A percentile compares a stretch with the other conserved stretches of the same genome.
These are phyloP conservation scores for Catonia carolina DNA, from an alignment of 2,888 invertebrate genomes.

Conservation along the genomic window DNA sequence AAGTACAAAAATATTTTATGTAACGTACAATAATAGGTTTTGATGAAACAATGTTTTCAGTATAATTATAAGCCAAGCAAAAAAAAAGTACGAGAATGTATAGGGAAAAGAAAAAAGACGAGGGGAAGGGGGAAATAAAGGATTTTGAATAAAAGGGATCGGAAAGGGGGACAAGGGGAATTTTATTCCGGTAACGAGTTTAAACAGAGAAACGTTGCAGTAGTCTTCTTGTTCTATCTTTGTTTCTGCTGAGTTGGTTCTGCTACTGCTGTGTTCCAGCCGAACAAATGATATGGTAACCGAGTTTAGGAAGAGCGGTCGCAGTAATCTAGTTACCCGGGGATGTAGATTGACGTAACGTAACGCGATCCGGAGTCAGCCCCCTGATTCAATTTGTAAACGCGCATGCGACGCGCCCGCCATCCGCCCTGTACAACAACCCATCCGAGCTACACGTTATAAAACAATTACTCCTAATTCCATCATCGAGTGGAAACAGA, in stretches of 20 bases:
- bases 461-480: conserved; percentile 12
- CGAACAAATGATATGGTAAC: conserved; percentile 32
- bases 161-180: too few species aligned
- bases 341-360: conserved; percentile 21
- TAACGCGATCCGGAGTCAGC: conserved; percentile 12
- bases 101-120: neutral
- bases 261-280: conserved; percentile 19
- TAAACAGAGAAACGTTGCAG: conserved; percentile 1
- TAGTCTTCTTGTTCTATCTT: neutral
- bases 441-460: neutral
- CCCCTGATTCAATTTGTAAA: conserved; percentile 2
- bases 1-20: too few species aligned
- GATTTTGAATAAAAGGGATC: too few species aligned
- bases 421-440: too few species aligned
- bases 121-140: too few species aligned
- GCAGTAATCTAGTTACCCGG: conserved; percentile 26
- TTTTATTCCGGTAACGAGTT: neutral
- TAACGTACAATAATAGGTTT: too few species aligned
- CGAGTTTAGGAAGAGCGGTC: conserved; percentile 27
- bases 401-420: conserved; percentile 6
- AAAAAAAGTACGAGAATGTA: neutral
- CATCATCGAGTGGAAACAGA: neutral
- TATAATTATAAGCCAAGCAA: conserved; percentile 8
- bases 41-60: conserved; percentile 5
- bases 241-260: conserved; percentile 15